Evolutionary conservation across 1,140 invertebrate species (phyloP).

Genomic region (Lepidostoma basale): DNA sequence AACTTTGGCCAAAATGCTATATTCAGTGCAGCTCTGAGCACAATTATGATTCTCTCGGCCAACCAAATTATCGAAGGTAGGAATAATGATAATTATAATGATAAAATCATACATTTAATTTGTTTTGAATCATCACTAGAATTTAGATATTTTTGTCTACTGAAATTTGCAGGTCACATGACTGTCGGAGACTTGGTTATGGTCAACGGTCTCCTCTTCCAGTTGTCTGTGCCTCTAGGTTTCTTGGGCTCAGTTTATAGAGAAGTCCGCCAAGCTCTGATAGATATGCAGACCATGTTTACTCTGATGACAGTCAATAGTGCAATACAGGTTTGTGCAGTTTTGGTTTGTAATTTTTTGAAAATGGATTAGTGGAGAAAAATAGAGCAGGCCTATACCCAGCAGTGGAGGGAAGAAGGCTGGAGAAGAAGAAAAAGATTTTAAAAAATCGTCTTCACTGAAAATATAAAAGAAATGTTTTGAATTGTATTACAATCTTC

Average conservation of each 20-base stretch:
- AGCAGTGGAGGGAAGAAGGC: no score
- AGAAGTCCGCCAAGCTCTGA: conserved; percentile 94
- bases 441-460: neutral
- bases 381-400: no score
- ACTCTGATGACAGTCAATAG: conserved; percentile 85
- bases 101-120: neutral
- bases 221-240: conserved; percentile 95
- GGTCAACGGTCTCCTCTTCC: conserved; percentile 98
- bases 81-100: conserved; percentile 1
- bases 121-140: neutral
- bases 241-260: conserved; percentile 95
- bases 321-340: conserved; percentile 73
- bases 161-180: conserved; percentile 79
- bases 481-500: neutral
- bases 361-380: no score
- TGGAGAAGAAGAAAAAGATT: conserved; percentile 19
- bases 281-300: conserved; percentile 99
- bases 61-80: conserved; percentile 87
- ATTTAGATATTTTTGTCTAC: neutral
- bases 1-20: conserved; percentile 99
- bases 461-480: conserved; percentile 4
- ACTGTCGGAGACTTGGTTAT: conserved; percentile 98
- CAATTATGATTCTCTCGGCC: conserved; percentile 94
- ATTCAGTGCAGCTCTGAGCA: conserved; percentile 89
- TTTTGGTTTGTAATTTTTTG: no score